Base-by-base conservation (phyloP, 2,113 vertebrate species). In the Plestiodon gilberti region DNA sequence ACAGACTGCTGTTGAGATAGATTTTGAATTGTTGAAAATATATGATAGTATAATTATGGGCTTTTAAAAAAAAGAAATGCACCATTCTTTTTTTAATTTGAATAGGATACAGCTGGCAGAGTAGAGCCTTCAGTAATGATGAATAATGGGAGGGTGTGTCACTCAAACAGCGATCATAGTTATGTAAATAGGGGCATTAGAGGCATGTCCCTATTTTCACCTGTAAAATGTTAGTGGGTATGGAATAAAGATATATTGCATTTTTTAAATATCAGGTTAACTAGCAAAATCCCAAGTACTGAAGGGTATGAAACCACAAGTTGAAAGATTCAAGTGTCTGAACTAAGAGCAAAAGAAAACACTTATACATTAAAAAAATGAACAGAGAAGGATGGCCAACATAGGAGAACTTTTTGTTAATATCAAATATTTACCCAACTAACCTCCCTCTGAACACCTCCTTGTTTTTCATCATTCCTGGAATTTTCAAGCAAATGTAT, bases 351-450 rank as follows among this genome's bases (percentile, higher is more conserved):
- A 87, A 90, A 90, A 91, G 84, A 89, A 92, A 94, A 82, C 43
- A 78, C 62, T n/a, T 78, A 64, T 55, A 74, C 43, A 6, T 71
- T 87, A 85, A 92, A 92, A 87, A 52, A 38, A 71, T 65, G 57
- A 90, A 75, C 85, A 69, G 25, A 84, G 93, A 92, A 52, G 80
- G 52, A 91, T 7, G 89, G 85, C 89, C 83, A 92, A 91, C 93
- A 91, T 61, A 84, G 80, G 88, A 82, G 70, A 89, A 86, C 69
- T 43, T 0, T 0, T 84, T 87, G n/a, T 6, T 0, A 78, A 70
- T 76, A 87, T 64, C 64, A 71, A 93, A 83, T 93, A 87, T 91
- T 94, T 93, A 86, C 84, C 71, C 38, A 87, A 80, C 0, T 0
- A 82, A 80, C 61, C 55, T 87, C 57, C 85, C 81, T 87, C 75